Base-by-base conservation (phyloP, 2,113 vertebrate genomes). In the Aphelocoma coerulescens region DNA sequence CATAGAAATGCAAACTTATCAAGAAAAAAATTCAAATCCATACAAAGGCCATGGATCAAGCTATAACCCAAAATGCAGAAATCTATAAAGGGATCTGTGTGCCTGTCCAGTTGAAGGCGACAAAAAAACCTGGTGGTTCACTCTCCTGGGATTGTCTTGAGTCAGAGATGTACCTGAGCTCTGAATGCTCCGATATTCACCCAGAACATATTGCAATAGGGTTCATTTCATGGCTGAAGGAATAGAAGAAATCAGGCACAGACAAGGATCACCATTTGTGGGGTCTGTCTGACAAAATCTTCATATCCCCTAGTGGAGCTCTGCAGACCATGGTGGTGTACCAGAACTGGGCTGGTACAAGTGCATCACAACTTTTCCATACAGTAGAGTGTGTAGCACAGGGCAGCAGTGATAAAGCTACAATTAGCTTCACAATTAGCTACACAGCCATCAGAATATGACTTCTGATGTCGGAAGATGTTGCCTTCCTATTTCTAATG, bases 151-250 rank as follows among this genome's bases (percentile, higher is more conserved):
- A 28, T 17, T 7, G 0, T 62, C 61, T 35, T 13, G 39, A 37
- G 18, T 55, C 23, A 59, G 39, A 48, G 17, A 6, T 5, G 3
- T 13, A 39, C 7, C 13, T 48, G 57, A 62, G 10, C 22, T 90
- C 57, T 22, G 44, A 39, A 63, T 30, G 35, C 32, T 58, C 46
- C 52, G 27, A 9, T 75, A 23, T 59, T 81, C 7, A 41, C 23
- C 2, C 15, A 33, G 7, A 26, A 0, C 0, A 0, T 58, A 28
- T 7, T 13, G 27, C 17, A 63, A 4, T 11, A 52, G 18, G 3
- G 2, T 24, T 58, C 22, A 15, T 67, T 43, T 72, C 11, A 7
- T 13, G 19, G 16, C 27, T 44, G 35, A 79, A 79, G 33, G 27
- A 46, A 75, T 24, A 37, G 23, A 66, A 62, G 5, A 71, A 78